Base-by-base conservation (phyloP, 2,888 invertebrate genomes). In the Gibbula magus region DNA sequence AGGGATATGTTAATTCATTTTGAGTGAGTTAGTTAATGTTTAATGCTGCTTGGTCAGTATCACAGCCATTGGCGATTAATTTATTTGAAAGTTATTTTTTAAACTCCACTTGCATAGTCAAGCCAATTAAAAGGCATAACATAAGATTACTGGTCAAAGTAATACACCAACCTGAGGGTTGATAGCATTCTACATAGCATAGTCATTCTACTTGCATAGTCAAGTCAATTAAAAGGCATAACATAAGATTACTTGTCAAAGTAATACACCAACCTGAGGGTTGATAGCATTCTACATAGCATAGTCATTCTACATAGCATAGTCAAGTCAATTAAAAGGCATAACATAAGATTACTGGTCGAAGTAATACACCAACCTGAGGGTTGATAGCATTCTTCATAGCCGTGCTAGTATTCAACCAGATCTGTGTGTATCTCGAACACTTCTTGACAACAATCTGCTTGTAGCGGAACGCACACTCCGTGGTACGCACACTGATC, bases 271-370 rank as follows among this genome's bases (percentile, higher is more conserved):
- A 86, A 95, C 96, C 94, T 94, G 94, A 52, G 94, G 92, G 85
- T 95, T 95, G 52, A 96, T 94, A 18, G 95, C 94, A 88, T 95
- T 94, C 83, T 94, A 94, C 84, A 95, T 92, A 90, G 94, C 94
- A n/a, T n/a, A n/a, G n/a, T n/a, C n/a, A n/a, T n/a, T n/a, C n/a
- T n/a, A n/a, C n/a, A n/a, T n/a, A n/a, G n/a, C n/a, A n/a, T n/a
- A n/a, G n/a, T n/a, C n/a, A n/a, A n/a, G n/a, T n/a, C n/a, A n/a
- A n/a, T n/a, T n/a, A n/a, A n/a, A n/a, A n/a, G n/a, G n/a, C n/a
- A n/a, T n/a, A n/a, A n/a, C n/a, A n/a, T n/a, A n/a, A 52, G 16
- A 52, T 52, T 10, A 13, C 13, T 52, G 52, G 16, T 52, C 13
- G 10, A 13, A 7, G 13, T 56, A 29, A 32, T 18, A 25, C 13